phyloP scores from a whole-genome alignment of 2,797 vertebrate genomes.

The Myotis pilosus region DNA sequence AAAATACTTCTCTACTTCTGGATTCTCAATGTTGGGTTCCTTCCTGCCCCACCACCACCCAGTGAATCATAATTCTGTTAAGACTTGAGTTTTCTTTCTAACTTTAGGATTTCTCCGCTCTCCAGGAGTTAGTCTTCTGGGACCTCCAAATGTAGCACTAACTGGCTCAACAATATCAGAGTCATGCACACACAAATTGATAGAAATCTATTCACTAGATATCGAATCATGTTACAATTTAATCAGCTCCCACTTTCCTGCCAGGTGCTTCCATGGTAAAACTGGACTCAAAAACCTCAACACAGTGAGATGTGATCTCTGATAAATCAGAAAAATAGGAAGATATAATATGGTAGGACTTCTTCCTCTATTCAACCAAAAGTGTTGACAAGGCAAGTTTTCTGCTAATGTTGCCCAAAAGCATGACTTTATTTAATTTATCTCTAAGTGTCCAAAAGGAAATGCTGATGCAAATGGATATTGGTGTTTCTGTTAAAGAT shows the following conservation, averaged over 20 bases:
- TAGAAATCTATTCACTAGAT: conserved; percentile 31
- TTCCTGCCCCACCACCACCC: background rate
- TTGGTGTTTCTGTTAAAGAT: conserved; percentile 39
- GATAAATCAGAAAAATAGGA: conserved; percentile 22
- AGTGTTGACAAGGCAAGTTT: conserved; percentile 18
- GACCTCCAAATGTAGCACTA: conserved; percentile 14
- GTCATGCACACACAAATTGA: conserved; percentile 23
- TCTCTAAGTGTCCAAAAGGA: conserved; percentile 10
- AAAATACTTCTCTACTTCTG: background rate
- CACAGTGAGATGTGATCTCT: background rate
- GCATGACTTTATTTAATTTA: conserved; percentile 26
- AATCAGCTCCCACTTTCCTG: background rate
- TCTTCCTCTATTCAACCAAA: conserved; percentile 22
- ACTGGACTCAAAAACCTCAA: background rate
- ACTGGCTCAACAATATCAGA: conserved; percentile 5
- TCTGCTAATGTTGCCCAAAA: conserved; percentile 19
- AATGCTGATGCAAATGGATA: conserved; percentile 40
- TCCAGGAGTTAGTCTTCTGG: background rate
- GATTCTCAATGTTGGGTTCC: background rate
- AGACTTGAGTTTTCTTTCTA: conserved; percentile 19
- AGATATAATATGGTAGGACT: conserved; percentile 18
- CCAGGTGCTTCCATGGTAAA: conserved; percentile 7
- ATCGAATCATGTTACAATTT: conserved; percentile 47
- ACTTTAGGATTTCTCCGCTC: conserved; percentile 14
- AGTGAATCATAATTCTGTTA: conserved; percentile 13